phyloP scores from a whole-genome alignment of 2,888 invertebrate genomes.

The Acanthosepion lycidas region DNA sequence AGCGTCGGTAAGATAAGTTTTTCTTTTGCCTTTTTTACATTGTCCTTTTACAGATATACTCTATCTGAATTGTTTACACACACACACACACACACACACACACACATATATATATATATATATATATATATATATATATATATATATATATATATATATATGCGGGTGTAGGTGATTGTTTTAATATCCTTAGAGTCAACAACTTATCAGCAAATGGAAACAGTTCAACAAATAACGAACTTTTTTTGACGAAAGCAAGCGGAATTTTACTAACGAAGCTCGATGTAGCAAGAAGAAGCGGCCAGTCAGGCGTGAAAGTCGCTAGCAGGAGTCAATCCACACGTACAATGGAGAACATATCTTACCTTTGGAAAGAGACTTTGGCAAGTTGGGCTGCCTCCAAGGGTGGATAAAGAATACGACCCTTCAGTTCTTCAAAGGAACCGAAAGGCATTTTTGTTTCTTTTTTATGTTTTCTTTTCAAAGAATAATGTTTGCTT shows the following conservation, averaged over 20 bases:
- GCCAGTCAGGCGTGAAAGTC: not conserved
- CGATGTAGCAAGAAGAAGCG: not conserved
- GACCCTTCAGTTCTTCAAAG: conserved; percentile 53
- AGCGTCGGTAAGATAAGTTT: not conserved
- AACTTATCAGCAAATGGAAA: no score
- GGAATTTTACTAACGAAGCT: not conserved
- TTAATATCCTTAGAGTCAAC: not conserved
- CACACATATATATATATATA: conserved; percentile 34
- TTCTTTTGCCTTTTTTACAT: not conserved
- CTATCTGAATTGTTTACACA: not conserved
- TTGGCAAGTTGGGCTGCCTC: conserved; percentile 52
- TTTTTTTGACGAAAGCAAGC: not conserved
- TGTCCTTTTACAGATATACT: not conserved
- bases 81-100: no score
- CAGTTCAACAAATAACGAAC: no score
- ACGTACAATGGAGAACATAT: not conserved
- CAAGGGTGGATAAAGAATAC: conserved; percentile 53
- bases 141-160: not conserved
- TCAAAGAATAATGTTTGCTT: not conserved
- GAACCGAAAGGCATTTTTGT: conserved; percentile 52
- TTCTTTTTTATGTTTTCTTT: not conserved
- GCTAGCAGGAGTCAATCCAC: not conserved
- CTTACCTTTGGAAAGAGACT: conserved; percentile 52
- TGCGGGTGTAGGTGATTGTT: not conserved
- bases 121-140: conserved; percentile 24